Evolutionary conservation across 2,888 invertebrate species (phyloP).

Genomic region (Perizoma affinitatum): DNA sequence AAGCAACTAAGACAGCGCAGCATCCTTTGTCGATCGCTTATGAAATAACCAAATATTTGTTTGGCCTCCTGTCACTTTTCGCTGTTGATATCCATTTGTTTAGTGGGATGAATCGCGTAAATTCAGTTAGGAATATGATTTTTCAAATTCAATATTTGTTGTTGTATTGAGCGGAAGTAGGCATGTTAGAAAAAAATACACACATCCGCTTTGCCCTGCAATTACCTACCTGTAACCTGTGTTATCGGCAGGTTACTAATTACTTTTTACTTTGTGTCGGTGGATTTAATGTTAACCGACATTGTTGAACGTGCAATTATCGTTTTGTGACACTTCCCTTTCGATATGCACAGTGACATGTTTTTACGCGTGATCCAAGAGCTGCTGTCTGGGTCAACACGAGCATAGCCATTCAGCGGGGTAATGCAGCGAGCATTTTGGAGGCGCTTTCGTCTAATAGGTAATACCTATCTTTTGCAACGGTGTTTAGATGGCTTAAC

Average conservation of each 20-base stretch:
- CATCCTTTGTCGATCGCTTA: neutral
- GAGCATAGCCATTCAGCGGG: too few relatives aligned
- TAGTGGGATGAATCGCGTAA: constrained; percentile 59
- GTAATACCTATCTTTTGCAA: too few relatives aligned
- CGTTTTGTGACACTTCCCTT: constrained; percentile 23
- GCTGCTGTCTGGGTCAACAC: too few relatives aligned
- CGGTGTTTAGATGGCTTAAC: too few relatives aligned
- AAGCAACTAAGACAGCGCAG: neutral
- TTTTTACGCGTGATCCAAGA: neutral
- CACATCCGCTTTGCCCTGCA: constrained; percentile 74
- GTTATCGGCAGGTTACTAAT: constrained; percentile 63
- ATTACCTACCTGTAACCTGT: constrained; percentile 45
- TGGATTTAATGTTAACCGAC: constrained; percentile 31
- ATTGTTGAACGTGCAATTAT: constrained; percentile 24
- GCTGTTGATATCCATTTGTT: constrained; percentile 9
- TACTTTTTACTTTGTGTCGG: constrained; percentile 64
- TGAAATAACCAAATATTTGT: neutral
- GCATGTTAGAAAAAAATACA: constrained; percentile 79
- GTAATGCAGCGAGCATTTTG: too few relatives aligned
- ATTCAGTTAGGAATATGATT: constrained; percentile 80
- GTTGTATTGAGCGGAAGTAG: constrained; percentile 72
- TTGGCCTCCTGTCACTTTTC: too few relatives aligned
- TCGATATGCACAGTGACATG: neutral
- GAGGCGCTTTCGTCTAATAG: too few relatives aligned
- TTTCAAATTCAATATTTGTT: constrained; percentile 69